Evolutionary conservation across 2,888 invertebrate species (phyloP).

Genomic region (Cryptus viduatorius): DNA sequence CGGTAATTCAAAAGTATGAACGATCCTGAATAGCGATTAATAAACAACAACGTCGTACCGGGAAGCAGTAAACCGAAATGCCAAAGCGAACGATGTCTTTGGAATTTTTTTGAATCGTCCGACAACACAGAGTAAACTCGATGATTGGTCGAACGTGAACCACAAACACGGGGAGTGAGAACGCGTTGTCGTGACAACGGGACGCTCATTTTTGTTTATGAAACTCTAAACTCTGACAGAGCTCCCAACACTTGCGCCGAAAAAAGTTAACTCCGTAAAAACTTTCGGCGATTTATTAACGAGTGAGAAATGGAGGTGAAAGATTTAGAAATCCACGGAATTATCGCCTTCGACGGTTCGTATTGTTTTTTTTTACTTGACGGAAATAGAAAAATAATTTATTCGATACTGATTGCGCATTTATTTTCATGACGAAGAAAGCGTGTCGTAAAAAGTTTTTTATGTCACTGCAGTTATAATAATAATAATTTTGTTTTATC

Average conservation of each 20-base stretch:
- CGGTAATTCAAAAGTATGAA: not conserved
- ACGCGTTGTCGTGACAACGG: constrained; percentile 57
- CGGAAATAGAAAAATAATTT: constrained; percentile 77
- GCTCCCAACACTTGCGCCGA: constrained; percentile 12
- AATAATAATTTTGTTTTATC: too few species aligned
- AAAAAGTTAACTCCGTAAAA: not conserved
- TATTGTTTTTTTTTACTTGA: constrained; percentile 74
- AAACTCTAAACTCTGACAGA: constrained; percentile 31
- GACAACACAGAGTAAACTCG: not conserved
- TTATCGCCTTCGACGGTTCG: constrained; percentile 94
- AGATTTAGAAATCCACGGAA: constrained; percentile 89
- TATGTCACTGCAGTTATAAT: too few species aligned
- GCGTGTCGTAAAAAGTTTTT: too few species aligned
- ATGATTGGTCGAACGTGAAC: not conserved
- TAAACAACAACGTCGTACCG: not conserved
- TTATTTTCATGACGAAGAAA: not conserved
- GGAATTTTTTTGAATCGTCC: not conserved
- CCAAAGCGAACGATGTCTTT: too few species aligned
- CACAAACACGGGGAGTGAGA: not conserved
- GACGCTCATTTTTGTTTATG: constrained; percentile 52
- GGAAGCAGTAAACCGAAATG: too few species aligned
- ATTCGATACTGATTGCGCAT: not conserved
- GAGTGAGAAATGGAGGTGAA: constrained; percentile 85
- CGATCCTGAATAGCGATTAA: not conserved
- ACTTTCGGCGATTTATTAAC: constrained; percentile 3